Evolutionary conservation across 2,113 vertebrate species (phyloP), one percentile per base, ranked within the genome.

Genomic region (Proterorhinus semilunaris): DNA sequence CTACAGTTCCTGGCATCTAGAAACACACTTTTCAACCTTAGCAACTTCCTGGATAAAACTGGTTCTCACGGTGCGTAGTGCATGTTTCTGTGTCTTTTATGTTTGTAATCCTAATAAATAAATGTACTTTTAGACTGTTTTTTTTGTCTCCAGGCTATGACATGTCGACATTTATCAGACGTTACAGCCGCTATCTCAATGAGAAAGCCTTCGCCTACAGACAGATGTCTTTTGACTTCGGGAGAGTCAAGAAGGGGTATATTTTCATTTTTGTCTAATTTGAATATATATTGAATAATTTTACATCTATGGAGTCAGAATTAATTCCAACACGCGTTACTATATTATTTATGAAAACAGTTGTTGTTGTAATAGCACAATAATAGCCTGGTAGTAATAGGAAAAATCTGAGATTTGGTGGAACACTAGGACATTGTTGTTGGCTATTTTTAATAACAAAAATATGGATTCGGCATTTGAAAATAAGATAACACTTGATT

Each of bases 11-110:
- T 99, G 85, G 96, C 97, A 80, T 98, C 98, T 87, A 95, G 98
- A 91, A 99, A 98, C 92, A 97, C 96, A 0, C 91, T 99, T 86
- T 99, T 99, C 94, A 99, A 99, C 90, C 93, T 99, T 90, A 97
- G 95, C 92, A 99, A 98, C 92, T 99, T 99, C 92, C 92, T 99
- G 94, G 98, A 99, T 92, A 99, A 98, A 94, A 99, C 97, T 72
- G 98, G 98, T 82, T 95, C 98, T 52, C 98, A 98, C 87, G 98
- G 98, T 99, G 92, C 90, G 92, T 88, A 16, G 4, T 36, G 4
- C 21, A 57, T 72, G 16, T 5, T 55, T 51, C 27, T 13, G 1
- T 65, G 9, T 13, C 8, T 48, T 46, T 43, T 43, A 0, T 51
- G 27, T 12, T 46, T 46, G 54, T 7, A 36, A 36, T 36, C 27